phyloP scores from a whole-genome alignment of 2,797 vertebrate species.

The Acanthornis magna region DNA sequence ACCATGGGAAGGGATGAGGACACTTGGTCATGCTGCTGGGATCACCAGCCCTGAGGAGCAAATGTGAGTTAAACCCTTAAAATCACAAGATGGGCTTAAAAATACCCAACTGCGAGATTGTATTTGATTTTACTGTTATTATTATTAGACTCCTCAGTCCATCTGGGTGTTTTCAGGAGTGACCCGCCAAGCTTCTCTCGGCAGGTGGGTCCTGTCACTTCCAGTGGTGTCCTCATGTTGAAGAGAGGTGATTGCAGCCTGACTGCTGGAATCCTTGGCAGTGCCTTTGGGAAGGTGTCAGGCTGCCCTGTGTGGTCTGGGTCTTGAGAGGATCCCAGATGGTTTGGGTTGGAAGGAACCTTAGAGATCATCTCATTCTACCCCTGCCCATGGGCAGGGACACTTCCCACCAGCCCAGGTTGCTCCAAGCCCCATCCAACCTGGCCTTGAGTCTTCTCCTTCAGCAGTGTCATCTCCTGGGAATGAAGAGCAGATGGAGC shows the following conservation, averaged over 20 bases:
- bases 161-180: neutral
- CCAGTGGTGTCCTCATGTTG: neutral
- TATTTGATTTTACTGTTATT: neutral
- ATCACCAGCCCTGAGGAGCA: neutral
- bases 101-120: neutral
- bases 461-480: neutral
- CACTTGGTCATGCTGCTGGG: neutral
- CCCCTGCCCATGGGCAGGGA: no score
- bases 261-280: neutral
- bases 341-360: neutral
- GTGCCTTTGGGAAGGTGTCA: neutral
- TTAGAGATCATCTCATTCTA: neutral
- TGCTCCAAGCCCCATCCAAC: neutral
- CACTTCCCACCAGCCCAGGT: no score
- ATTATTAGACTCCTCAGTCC: no score
- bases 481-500: neutral
- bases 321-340: neutral
- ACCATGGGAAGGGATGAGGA: neutral
- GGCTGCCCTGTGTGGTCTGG: neutral
- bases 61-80: neutral
- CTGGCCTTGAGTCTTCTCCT: neutral
- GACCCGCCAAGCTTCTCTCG: neutral
- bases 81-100: neutral
- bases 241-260: neutral
- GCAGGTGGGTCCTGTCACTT: neutral